Evolutionary conservation across 2,113 vertebrate species (phyloP).

Genomic region (Donacobius atricapilla): DNA sequence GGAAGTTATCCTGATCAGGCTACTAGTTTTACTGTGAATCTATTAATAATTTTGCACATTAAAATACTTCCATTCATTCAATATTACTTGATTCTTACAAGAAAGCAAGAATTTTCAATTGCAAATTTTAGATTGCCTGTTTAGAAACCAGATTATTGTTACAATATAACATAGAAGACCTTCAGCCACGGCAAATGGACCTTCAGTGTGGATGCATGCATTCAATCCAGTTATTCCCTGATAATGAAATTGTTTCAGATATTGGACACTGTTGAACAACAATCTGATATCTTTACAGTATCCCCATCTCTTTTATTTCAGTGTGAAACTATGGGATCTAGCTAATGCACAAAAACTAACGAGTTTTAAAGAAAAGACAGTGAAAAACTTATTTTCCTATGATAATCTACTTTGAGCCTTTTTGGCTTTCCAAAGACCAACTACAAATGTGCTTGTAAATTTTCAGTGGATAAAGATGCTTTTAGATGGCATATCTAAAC

Average conservation of each 20-base stretch:
- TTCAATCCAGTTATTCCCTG: background rate
- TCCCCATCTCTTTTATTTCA: background rate
- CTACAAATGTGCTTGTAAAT: background rate
- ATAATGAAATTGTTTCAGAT: background rate
- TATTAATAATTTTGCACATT: background rate
- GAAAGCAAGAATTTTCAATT: background rate
- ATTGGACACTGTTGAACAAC: background rate
- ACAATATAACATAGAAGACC: background rate
- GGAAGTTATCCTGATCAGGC: background rate
- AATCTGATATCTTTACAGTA: background rate
- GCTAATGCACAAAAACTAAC: background rate
- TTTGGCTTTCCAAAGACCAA: background rate
- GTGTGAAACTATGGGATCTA: background rate
- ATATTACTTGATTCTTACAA: background rate
- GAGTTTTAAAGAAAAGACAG: background rate
- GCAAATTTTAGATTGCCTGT: background rate
- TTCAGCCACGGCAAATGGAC: background rate
- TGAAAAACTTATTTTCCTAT: background rate
- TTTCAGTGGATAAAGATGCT: background rate
- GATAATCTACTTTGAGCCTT: background rate
- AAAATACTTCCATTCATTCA: background rate
- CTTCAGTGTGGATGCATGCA: background rate
- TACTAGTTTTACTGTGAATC: background rate
- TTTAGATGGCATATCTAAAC: background rate
- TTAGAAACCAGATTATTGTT: background rate